phyloP scores from a whole-genome alignment of 2,797 vertebrate species.

The Anisognathus igniventris region DNA sequence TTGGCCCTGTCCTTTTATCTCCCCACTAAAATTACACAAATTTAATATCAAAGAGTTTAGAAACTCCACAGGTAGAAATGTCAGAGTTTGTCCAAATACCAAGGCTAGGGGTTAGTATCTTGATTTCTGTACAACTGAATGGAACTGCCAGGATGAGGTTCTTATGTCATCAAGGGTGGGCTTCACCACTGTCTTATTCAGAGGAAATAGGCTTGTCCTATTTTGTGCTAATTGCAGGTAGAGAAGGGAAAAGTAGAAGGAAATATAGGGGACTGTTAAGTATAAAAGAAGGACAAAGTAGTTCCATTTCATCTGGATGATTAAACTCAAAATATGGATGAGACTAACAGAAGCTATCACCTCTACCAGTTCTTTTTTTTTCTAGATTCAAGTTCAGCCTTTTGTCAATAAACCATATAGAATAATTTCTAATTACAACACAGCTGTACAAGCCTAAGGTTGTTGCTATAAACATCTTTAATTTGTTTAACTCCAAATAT shows the following conservation, averaged over 20 bases:
- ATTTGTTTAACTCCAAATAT: neutral
- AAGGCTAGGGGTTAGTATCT: neutral
- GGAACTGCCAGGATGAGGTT: neutral
- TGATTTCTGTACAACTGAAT: neutral
- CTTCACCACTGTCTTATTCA: neutral
- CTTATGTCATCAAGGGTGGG: fast-evolving
- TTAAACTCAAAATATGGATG: neutral
- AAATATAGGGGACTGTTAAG: neutral
- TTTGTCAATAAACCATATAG: neutral
- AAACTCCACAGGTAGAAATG: neutral
- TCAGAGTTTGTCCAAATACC: neutral
- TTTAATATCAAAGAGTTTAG: neutral
- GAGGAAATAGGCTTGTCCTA: neutral
- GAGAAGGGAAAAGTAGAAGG: neutral
- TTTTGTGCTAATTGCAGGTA: neutral
- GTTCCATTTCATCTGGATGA: neutral
- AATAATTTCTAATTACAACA: neutral
- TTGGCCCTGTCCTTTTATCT: fast-evolving
- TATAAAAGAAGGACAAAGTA: neutral
- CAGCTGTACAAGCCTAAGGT: neutral
- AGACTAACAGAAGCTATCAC: neutral
- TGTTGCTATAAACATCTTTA: neutral
- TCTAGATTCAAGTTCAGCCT: neutral
- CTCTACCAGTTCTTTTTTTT: neutral
- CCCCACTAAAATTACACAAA: neutral